Base-by-base conservation (phyloP, 1,140 invertebrate species). In the Hypothenemus hampei region DNA sequence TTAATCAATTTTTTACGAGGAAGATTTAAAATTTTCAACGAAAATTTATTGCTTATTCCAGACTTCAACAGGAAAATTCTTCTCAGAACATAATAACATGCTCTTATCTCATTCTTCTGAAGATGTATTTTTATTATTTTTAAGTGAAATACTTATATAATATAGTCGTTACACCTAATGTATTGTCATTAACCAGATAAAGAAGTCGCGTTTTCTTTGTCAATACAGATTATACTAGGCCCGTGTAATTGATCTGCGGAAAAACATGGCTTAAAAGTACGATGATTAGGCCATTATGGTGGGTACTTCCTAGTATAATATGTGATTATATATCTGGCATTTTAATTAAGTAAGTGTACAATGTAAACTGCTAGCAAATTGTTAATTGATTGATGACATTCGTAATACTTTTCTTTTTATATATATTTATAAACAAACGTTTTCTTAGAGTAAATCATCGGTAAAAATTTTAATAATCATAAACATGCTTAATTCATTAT, bases 171-270 rank as follows among this genome's bases (percentile, higher is more conserved):
- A 66, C 61, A 65, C 67, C 68, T 69, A 69, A 68, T 61, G 66
- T 69, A 69, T 69, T 69, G 68, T 69, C 68, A 64, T 68, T 62
- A 69, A 69, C 68, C 68, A 69, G 68, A 68, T 67, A 64, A 57
- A 44, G 37, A 36, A 50, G 18, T 35, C 21, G n/a, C 23, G 11
- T 7, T 7, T n/a, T n/a, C 3, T 3, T 2, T 37, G n/a, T 37
- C 7, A 37, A 11, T n/a, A 23, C 44, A 44, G 29, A 44, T 22
- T 58, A 46, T 58, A 48, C 36, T 19, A 58, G 22, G 41, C 22
- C 26, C 13, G 10, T 31, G 13, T 11, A 31, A 31, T 10, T 8
- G 18, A 39, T 15, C 36, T 13, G 13, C 18, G 11, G 20, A 43
- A 43, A 22, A 43, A 43, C 18, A 23, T 22, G 23, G 40, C 40